phyloP scores from a whole-genome alignment of 2,113 vertebrate genomes.

The Porphyrio hochstetteri region DNA sequence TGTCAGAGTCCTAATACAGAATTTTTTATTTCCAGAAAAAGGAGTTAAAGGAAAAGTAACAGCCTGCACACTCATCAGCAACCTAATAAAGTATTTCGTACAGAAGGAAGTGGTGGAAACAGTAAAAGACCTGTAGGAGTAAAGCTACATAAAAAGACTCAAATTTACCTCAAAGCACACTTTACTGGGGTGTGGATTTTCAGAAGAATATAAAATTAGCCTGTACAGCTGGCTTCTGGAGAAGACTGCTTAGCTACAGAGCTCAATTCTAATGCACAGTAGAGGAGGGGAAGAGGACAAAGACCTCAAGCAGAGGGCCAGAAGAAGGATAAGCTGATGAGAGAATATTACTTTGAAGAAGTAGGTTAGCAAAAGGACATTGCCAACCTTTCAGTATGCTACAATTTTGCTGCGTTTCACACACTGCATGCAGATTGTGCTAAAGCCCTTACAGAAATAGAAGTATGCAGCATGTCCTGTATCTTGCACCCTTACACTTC shows the following conservation, averaged over 20 bases:
- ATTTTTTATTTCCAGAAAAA: neutral
- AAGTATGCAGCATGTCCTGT: neutral
- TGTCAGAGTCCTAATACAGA: neutral
- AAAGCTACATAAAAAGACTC: slow-evolving; percentile 30
- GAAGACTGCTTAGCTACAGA: slow-evolving; percentile 35
- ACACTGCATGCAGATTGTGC: slow-evolving; percentile 4
- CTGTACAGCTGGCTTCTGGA: slow-evolving; percentile 12
- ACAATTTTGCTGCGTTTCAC: neutral
- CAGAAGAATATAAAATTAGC: slow-evolving; percentile 52
- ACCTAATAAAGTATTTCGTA: neutral
- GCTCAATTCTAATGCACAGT: slow-evolving; percentile 31
- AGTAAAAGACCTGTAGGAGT: neutral
- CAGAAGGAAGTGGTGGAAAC: neutral
- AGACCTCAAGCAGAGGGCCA: slow-evolving; percentile 58
- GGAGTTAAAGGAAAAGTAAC: neutral
- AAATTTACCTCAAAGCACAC: slow-evolving; percentile 32
- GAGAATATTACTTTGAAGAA: slow-evolving; percentile 45
- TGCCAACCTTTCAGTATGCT: slow-evolving; percentile 28
- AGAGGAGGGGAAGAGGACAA: slow-evolving; percentile 54
- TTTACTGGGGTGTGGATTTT: slow-evolving; percentile 26
- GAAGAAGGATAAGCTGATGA: slow-evolving; percentile 55
- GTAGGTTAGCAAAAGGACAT: slow-evolving; percentile 43
- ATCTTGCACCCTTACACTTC: neutral
- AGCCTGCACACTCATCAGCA: neutral
- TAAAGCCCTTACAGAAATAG: slow-evolving; percentile 8